Percentiles rank a stretch among this genome's conserved stretches.
Evolutionary conservation across 2,888 invertebrate species (phyloP).

Genomic region (Scaptodrosophila latifasciaeformis): DNA sequence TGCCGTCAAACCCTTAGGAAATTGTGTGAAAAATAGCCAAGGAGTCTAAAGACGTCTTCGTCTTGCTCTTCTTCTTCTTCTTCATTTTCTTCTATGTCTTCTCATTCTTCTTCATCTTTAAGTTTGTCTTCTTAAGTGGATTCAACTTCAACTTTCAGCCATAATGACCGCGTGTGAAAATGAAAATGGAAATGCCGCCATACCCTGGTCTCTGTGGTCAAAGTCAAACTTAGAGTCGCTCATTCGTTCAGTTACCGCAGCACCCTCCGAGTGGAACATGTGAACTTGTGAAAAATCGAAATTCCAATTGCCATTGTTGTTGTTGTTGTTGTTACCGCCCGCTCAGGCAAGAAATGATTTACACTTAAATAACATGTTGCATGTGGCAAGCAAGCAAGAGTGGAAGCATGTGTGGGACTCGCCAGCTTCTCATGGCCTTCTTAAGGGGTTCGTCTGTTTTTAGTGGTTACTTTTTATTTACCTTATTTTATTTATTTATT

Average conservation of each 20-base stretch:
- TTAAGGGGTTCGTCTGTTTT: too few relatives aligned
- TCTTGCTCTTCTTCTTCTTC: too few relatives aligned
- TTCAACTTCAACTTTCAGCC: conserved; percentile 49
- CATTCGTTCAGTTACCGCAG: background rate
- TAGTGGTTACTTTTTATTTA: too few relatives aligned
- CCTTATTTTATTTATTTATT: background rate
- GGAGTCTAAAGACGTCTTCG: conserved; percentile 35
- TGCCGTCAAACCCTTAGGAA: background rate
- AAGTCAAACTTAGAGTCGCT: conserved; percentile 3
- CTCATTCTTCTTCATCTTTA: too few relatives aligned
- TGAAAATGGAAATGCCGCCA: conserved; percentile 65
- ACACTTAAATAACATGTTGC: conserved; percentile 68
- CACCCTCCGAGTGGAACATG: conserved; percentile 38
- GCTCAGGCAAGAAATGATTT: conserved; percentile 55
- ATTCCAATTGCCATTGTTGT: conserved; percentile 53
- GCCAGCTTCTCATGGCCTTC: too few relatives aligned
- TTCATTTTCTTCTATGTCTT: too few relatives aligned
- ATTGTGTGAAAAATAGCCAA: conserved; percentile 58
- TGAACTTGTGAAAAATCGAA: conserved; percentile 68
- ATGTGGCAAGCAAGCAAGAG: conserved; percentile 33
- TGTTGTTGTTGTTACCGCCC: conserved; percentile 14
- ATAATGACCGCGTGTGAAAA: conserved; percentile 72
- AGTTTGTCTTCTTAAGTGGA: conserved; percentile 70
- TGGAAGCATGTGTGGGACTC: background rate
- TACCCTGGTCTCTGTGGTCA: conserved; percentile 20